Conservation (phyloP, 30 jellyfish, hydroid and myxozoan species). For the Aurelia coerulea region DNA sequence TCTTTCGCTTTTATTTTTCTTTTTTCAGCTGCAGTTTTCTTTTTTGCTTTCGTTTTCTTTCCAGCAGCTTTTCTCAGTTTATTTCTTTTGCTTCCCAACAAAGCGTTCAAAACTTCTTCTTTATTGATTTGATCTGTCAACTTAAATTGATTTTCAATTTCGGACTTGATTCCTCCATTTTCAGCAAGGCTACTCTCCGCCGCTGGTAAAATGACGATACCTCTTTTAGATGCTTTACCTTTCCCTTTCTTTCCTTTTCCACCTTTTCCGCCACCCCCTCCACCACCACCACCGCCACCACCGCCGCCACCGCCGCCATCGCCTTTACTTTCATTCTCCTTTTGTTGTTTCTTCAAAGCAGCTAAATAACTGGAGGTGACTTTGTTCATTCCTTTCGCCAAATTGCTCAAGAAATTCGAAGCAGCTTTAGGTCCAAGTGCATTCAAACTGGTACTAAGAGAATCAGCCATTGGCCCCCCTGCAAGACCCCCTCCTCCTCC, state of each 20-base stretch:
- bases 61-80: constrained; percentile 15
- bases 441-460: constrained; percentile 65
- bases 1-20: constrained; percentile 49
- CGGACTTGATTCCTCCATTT: constrained; percentile 35
- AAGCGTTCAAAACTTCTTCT: constrained; percentile 28
- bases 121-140: constrained; percentile 14
- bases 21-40: constrained; percentile 50
- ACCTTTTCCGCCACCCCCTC: constrained; percentile 47
- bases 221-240: constrained; percentile 62
- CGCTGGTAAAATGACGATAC: constrained; percentile 48
- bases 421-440: constrained; percentile 88
- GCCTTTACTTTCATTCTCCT: constrained; percentile 11
- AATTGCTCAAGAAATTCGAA: constrained; percentile 68
- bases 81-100: constrained; percentile 45
- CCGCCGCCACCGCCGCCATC: constrained; percentile 37
- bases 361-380: constrained; percentile 78
- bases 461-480: constrained; percentile 75
- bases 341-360: constrained; percentile 69
- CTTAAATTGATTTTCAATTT: background rate
- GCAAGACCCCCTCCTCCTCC: constrained; percentile 73
- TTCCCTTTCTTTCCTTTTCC: constrained; percentile 71
- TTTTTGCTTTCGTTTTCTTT: constrained; percentile 8
- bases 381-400: constrained; percentile 94
- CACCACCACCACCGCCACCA: constrained; percentile 47
- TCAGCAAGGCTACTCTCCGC: background rate